These are phyloP conservation scores for Passer montanus DNA, from an alignment of 2,113 vertebrate genomes.

Conservation along the genomic window DNA sequence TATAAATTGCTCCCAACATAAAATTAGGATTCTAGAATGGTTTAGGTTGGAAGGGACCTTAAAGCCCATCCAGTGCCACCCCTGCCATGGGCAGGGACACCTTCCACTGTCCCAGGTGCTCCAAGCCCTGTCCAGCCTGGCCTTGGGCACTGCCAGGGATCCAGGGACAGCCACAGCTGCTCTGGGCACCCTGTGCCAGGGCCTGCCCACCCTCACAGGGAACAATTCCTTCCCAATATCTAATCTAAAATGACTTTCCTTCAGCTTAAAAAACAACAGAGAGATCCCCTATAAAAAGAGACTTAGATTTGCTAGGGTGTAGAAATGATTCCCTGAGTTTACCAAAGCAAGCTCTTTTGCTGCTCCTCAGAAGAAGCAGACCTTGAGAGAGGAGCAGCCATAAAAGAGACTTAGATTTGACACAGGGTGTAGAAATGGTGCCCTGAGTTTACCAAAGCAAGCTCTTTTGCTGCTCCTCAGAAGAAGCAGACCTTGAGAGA, in stretches of 20 bases:
- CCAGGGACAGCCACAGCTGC: neutral
- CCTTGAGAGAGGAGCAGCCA: neutral
- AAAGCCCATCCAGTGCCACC: rapidly evolving
- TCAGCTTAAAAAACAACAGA: neutral
- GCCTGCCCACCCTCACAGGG: rapidly evolving
- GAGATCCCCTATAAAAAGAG: neutral
- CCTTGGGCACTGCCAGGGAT: neutral
- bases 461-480: neutral
- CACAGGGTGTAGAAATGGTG: neutral
- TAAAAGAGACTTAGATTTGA: neutral
- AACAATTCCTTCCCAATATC: neutral
- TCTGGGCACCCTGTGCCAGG: neutral
- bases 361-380: neutral
- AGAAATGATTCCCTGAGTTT: neutral
- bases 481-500: neutral
- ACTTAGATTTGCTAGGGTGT: neutral
- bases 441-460: neutral
- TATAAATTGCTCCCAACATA: neutral
- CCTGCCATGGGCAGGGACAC: neutral
- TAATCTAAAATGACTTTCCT: neutral
- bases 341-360: neutral
- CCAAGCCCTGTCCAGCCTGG: neutral
- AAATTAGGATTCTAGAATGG: neutral
- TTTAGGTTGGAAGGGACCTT: neutral
- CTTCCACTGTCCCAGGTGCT: neutral